These are phyloP conservation scores for Tipula lateralis DNA, from an alignment of 2,888 invertebrate genomes.

Conservation along the genomic window DNA sequence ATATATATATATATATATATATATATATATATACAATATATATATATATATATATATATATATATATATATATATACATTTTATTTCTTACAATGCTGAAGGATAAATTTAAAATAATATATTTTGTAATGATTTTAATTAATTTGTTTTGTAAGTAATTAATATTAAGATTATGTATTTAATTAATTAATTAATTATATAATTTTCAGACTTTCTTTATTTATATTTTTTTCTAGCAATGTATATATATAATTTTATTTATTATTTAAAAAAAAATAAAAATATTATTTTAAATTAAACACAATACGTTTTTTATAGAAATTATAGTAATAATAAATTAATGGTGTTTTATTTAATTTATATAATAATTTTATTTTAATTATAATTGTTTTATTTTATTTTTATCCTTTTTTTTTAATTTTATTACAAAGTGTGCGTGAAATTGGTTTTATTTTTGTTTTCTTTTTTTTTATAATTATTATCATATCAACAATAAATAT, in stretches of 20 bases:
- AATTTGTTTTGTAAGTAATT: not conserved
- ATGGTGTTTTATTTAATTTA: conserved; percentile 13
- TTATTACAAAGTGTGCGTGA: conserved; percentile 24
- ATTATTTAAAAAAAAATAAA: not conserved
- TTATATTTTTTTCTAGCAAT: not conserved
- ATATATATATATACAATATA: not conserved
- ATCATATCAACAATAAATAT: conserved; percentile 24
- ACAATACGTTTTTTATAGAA: not conserved
- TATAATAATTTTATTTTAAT: not conserved
- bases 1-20: too few species aligned
- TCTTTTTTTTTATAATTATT: not conserved
- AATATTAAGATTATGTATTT: conserved; percentile 24
- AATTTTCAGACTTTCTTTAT: conserved; percentile 9
- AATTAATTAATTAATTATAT: conserved; percentile 24
- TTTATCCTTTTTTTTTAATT: not conserved
- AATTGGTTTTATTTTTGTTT: not conserved
- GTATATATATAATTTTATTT: not conserved
- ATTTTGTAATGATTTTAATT: not conserved
- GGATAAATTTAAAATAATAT: not conserved
- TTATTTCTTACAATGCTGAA: not conserved
- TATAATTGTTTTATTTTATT: not conserved
- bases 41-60: not conserved
- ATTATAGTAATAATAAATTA: not conserved
- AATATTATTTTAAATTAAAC: not conserved
- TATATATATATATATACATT: not conserved